Base-by-base conservation (phyloP, 2,888 invertebrate genomes). In the Rambutsinella grinnellia region DNA sequence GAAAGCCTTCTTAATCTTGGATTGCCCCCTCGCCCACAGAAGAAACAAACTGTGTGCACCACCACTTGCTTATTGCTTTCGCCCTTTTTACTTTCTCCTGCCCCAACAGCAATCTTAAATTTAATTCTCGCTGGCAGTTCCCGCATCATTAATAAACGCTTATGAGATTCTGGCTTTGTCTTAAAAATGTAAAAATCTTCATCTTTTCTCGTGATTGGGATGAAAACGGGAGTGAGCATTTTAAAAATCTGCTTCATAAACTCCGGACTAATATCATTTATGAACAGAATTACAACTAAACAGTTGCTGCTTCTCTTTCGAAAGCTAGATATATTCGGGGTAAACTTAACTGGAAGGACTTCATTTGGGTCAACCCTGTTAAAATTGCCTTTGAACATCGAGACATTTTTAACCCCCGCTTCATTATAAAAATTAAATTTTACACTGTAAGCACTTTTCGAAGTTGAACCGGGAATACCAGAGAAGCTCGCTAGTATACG, bases 31-130 rank as follows among this genome's bases (percentile, higher is more conserved):
- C 36, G 17, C 10, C 36, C 36, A 28, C 77, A 77, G 57, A 71
- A 77, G 49, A 71, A 77, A 47, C 77, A 77, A 21, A 71, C 71
- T 46, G 54, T 66, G 58, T 26, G 24, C n/a, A 77, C 36, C 36
- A 21, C 2, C 3, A 53, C 13, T 3, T 10, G 10, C 26, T 24
- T 53, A 44, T 49, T 24, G 24, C 44, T 44, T 26, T 54, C 24
- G n/a, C 19, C 19, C 26, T 24, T 53, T 51, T 49, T 24, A 44
- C 44, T 44, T 26, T 54, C 24, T 23, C 60, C 44, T 61, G 27
- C 47, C 5, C 53, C 60, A 27, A 69, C 26, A 3, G 53, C 69
- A 24, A 69, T 17, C 36, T 61, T 69, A 49, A 23, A 69, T 44
- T 69, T 69, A 36, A 69, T 54, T 69, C 53, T 51, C 36, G 36